Evolutionary conservation across 2,113 vertebrate species (phyloP).

Genomic region (Charina bottae): DNA sequence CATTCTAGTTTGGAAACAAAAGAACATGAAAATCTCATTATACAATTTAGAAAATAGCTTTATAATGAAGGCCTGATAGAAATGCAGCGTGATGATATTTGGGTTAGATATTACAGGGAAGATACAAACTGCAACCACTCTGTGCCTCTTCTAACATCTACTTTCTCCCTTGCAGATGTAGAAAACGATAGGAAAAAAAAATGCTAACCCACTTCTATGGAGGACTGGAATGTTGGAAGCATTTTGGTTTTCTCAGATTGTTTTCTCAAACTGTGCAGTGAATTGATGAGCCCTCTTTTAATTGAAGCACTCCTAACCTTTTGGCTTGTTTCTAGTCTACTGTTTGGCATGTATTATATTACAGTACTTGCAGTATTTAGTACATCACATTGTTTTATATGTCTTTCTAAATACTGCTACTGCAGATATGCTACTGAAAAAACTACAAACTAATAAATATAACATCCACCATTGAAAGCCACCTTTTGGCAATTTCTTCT

Average conservation of each 20-base stretch:
- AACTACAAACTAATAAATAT: no score
- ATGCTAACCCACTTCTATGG: background rate
- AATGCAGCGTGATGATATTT: conserved; percentile 15
- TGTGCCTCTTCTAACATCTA: background rate
- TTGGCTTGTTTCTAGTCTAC: background rate
- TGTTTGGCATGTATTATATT: background rate
- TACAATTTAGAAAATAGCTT: conserved; percentile 21
- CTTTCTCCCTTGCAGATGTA: background rate
- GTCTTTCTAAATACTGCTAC: background rate
- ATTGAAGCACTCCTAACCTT: background rate
- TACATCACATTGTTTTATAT: background rate
- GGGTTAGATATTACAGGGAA: background rate
- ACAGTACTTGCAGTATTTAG: background rate
- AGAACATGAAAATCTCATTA: conserved; percentile 42
- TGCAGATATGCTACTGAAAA: background rate
- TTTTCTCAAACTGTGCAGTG: background rate
- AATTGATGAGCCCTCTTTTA: background rate
- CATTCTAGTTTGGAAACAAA: conserved; percentile 56
- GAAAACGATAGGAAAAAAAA: background rate
- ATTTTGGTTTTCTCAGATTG: background rate
- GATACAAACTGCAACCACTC: no score
- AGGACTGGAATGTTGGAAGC: background rate
- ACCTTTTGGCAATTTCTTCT: background rate
- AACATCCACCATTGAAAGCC: background rate
- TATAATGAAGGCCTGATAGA: conserved; percentile 50